Conservation (phyloP, 2,113 vertebrate species). For the Phalacrocorax aristotelis region DNA sequence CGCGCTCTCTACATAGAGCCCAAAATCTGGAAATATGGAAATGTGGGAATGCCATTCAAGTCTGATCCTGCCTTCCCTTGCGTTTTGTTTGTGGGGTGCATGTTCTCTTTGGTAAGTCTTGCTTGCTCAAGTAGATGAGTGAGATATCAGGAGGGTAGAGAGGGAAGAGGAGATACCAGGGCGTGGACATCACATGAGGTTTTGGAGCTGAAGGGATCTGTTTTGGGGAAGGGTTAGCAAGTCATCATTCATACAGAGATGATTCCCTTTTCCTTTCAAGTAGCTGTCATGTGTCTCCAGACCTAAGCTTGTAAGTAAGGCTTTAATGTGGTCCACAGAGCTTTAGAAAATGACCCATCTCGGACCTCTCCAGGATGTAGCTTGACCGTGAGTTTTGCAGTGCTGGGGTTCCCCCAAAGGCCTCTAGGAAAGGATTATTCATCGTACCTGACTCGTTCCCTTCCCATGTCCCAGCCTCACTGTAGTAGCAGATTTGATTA, state of each 20-base stretch:
- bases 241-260: not conserved
- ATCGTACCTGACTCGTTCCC: not conserved
- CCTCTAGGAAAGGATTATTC: not conserved
- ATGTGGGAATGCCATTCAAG: not conserved
- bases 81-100: not conserved
- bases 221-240: not conserved
- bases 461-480: not conserved
- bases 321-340: not conserved
- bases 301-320: not conserved
- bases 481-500: not conserved
- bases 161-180: not conserved
- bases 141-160: not conserved
- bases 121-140: not conserved
- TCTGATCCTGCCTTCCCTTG: not conserved
- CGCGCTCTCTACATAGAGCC: not conserved
- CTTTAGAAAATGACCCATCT: not conserved
- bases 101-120: not conserved
- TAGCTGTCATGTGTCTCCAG: not conserved
- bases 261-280: not conserved
- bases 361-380: not conserved
- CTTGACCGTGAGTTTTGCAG: not conserved
- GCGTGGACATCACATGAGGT: not conserved
- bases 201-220: not conserved
- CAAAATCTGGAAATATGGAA: constrained; percentile 62
- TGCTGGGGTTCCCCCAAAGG: not conserved